phyloP scores from a whole-genome alignment of 2,113 vertebrate species.

The Melozone crissalis region DNA sequence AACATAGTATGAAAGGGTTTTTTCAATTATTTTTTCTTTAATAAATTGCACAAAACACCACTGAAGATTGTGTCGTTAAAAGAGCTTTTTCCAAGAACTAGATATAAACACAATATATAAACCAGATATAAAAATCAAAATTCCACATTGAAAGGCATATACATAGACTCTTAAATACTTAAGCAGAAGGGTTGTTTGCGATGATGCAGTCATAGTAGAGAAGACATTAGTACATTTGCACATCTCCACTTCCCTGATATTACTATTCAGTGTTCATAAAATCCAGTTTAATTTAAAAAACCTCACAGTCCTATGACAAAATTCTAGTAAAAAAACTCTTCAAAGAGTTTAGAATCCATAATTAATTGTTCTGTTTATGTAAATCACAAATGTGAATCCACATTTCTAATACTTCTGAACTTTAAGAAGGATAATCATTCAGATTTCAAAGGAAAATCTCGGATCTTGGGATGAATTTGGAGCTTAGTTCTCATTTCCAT shows the following conservation, averaged over 20 bases:
- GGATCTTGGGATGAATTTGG: neutral
- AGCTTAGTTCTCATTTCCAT: neutral
- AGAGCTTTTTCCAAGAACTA: neutral
- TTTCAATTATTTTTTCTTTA: neutral
- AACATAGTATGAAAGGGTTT: neutral
- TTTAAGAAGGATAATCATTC: neutral
- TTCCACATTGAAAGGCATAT: neutral
- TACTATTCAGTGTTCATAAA: neutral
- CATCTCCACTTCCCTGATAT: neutral
- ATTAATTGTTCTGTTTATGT: neutral
- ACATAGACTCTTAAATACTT: neutral
- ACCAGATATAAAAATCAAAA: too few species aligned
- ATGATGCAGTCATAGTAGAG: neutral
- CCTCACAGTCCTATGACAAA: rapidly evolving
- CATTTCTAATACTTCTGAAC: neutral
- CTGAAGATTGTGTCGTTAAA: neutral
- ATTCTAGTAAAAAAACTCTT: neutral
- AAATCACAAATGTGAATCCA: neutral
- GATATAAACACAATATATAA: neutral
- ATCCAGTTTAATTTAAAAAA: neutral
- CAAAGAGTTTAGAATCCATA: neutral
- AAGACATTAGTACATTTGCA: neutral
- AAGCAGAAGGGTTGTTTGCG: neutral
- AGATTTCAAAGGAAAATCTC: neutral
- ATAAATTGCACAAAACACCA: neutral